Evolutionary conservation across 53 echinoderm and acorn worm genomes (phyloP).

Genomic region (Echinarachnius parma): DNA sequence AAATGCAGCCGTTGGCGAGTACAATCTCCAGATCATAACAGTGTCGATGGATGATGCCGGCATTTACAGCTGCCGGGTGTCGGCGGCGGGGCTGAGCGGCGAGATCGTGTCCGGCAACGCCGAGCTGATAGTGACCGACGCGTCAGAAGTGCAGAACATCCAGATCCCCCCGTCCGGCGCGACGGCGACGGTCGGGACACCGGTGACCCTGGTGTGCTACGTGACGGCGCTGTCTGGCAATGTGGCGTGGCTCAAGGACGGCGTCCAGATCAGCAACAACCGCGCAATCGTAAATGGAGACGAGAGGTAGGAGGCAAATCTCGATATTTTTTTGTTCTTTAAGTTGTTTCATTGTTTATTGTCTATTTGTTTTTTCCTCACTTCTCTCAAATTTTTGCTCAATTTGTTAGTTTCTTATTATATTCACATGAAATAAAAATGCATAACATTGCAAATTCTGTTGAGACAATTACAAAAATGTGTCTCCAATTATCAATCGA

Average conservation of each 20-base stretch:
- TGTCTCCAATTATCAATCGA: neutral
- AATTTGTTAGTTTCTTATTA: too few species aligned
- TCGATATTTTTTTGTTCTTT: neutral
- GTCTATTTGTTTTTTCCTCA: too few species aligned
- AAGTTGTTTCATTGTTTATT: neutral
- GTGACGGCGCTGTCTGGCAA: conserved; percentile 72
- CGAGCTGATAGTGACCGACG: conserved; percentile 40
- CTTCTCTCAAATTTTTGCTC: too few species aligned
- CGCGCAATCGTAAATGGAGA: conserved; percentile 45
- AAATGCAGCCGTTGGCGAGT: conserved; percentile 54
- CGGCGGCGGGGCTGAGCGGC: conserved; percentile 58
- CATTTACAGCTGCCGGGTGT: conserved; percentile 69
- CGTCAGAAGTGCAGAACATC: conserved; percentile 50
- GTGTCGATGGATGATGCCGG: conserved; percentile 60
- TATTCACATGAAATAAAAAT: too few species aligned
- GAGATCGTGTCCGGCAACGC: conserved; percentile 57
- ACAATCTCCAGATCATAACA: conserved; percentile 76
- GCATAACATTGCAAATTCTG: too few species aligned
- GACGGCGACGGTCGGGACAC: conserved; percentile 55
- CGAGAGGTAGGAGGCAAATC: conserved; percentile 41
- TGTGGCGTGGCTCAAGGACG: conserved; percentile 71
- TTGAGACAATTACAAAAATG: too few species aligned
- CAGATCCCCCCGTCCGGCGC: conserved; percentile 63
- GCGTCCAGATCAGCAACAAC: conserved; percentile 67
- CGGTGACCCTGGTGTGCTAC: conserved; percentile 62